Base-by-base conservation (phyloP, 2,888 invertebrate species). In the Sturmia bella region DNA sequence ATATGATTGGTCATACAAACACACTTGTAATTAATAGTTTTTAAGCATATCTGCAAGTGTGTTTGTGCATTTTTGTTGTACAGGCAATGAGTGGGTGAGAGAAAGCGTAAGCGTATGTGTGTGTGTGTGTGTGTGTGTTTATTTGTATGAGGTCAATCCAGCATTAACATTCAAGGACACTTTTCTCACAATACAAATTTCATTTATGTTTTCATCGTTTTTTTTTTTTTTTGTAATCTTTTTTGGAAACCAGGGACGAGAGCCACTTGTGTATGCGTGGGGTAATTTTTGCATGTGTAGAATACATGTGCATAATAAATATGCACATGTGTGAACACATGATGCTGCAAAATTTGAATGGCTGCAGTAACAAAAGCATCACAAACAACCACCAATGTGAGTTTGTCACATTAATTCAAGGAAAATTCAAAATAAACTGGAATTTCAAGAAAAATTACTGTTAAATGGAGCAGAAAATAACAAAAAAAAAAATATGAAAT, bases 111-210 rank as follows among this genome's bases (percentile, higher is more conserved):
- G n/a, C n/a, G 52, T 48, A 52, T 61, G 66, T 80, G 54, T 41
- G 59, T 15, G 43, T 79, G 63, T 56, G 37, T 56, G 9, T 32
- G 15, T 54, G 13, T 59, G 37, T 66, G 39, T 6, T 0, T 73
- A 54, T 78, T 70, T 75, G 52, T 48, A 27, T 75, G 74, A 54
- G 82, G 82, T 82, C 82, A 82, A 74, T 82, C 70, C 45, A 59
- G 78, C 54, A 82, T 75, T 82, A 74, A 82, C 54, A 70, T 78
- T 82, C 82, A 82, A 82, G 82, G 82, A 82, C 82, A 72, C 54
- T 81, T 73, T 66, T 41, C 5, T 27, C 41, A 66, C 66, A 68
- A 73, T 19, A 72, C 19, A 59, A n/a, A 66, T 61, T 59, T 68
- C 11, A 6, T 74, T 39, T 15, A n/a, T 52, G 57, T 56, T 17